Base-by-base conservation (phyloP, 2,888 invertebrate genomes). In the Drosophila flavopinicola region DNA sequence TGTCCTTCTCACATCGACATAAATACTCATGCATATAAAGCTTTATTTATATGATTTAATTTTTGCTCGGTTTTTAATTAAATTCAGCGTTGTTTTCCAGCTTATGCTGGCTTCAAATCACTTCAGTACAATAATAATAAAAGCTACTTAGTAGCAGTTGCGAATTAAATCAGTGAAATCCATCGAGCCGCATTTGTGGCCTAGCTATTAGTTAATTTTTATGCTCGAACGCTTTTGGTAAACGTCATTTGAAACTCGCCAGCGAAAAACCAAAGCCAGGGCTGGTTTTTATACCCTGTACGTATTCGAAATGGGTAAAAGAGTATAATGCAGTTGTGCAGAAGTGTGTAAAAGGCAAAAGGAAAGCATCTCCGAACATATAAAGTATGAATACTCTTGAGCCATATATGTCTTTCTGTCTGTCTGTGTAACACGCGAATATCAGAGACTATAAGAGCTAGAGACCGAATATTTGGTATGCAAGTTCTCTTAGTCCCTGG, bases 191-290 rank as follows among this genome's bases (percentile, higher is more conserved):
- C 24, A 25, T 48, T 56, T 60, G 65, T 53, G 63, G 63, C 56
- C 41, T 49, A 57, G 78, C 66, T 61, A 67, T 86, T 84, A 86
- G 80, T 64, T 72, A 69, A 77, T 80, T 72, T 77, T 67, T 64
- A 80, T 75, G 82, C 78, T 65, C 54, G 48, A 67, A 53, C 52
- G 84, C 67, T 60, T 84, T 71, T 56, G 63, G 60, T 59, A 65
- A 65, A 47, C 57, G 80, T 74, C 56, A 80, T 68, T 68, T 56
- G 63, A 84, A 54, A 86, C 74, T 66, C 56, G 74, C 37, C 7
- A 15, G 45, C 48, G 10, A n/a, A 54, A 59, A 66, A 17, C 27
- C 20, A 24, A 7, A 57, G 17, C 38, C 53, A 74, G 71, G 74
- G 70, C 10, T 68, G 4, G 20, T 20, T 4, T 20, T n/a, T n/a